Percentiles rank a stretch among this genome's conserved stretches.
These are phyloP conservation scores for Enteromius anoplus DNA, from an alignment of 2,797 vertebrate species.

Conservation along the genomic window DNA sequence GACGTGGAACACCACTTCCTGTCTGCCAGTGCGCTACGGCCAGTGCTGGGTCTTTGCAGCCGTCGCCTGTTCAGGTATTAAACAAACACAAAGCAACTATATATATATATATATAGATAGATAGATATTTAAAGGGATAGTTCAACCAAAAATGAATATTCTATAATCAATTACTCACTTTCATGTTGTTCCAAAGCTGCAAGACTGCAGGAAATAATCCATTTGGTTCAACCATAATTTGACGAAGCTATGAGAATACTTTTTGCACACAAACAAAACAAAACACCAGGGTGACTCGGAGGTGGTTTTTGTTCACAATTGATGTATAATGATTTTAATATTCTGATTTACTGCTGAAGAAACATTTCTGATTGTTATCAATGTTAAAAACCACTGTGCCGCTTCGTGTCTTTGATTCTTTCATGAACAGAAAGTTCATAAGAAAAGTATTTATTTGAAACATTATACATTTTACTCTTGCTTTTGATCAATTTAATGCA, in stretches of 20 bases:
- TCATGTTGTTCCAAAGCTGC: too few relatives aligned
- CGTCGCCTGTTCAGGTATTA: conserved; percentile 89
- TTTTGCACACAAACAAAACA: too few relatives aligned
- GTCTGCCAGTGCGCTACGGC: conserved; percentile 88
- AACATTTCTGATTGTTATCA: not conserved
- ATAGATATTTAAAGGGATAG: too few relatives aligned
- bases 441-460: not conserved
- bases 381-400: not conserved
- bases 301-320: too few relatives aligned
- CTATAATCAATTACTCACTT: too few relatives aligned
- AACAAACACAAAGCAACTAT: not conserved
- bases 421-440: not conserved
- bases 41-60: conserved; percentile 99
- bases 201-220: too few relatives aligned
- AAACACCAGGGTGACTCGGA: too few relatives aligned
- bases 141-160: too few relatives aligned
- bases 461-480: not conserved
- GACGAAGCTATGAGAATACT: too few relatives aligned
- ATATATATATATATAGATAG: too few relatives aligned
- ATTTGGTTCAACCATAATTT: too few relatives aligned
- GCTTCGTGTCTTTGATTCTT: not conserved
- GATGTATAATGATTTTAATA: too few relatives aligned
- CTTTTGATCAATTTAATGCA: not conserved
- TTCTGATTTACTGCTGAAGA: not conserved
- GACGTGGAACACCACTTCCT: conserved; percentile 81